Percentiles rank a stretch among this genome's conserved stretches.
Conservation (phyloP, 1,140 invertebrate species). For the Drosophila virilis region DNA sequence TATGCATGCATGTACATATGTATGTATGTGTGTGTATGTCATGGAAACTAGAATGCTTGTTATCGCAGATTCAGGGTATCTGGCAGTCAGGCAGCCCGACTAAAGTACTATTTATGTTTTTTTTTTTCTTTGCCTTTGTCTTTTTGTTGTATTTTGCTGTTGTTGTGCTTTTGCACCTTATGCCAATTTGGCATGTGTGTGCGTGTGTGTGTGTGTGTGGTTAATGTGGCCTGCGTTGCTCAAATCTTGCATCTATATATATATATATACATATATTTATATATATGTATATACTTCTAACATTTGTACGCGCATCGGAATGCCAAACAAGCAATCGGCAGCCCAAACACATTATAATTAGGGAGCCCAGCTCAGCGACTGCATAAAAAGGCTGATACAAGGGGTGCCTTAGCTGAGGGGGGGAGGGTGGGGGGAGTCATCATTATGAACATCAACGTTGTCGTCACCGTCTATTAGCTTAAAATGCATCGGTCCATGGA, state of each 20-base stretch:
- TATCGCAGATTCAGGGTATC: not conserved
- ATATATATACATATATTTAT: not conserved
- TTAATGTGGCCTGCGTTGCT: no score
- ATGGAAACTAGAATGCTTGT: no score
- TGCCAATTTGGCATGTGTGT: conserved; percentile 28
- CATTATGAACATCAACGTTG: not conserved
- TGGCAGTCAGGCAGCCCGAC: not conserved
- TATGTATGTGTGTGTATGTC: no score
- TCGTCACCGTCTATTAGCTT: conserved; percentile 30
- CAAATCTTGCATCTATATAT: not conserved
- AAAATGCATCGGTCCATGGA: conserved; percentile 41
- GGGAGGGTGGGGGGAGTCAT: not conserved
- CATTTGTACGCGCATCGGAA: no score
- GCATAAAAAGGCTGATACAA: not conserved
- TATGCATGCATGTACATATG: no score
- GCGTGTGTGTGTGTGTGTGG: not conserved
- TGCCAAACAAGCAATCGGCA: no score
- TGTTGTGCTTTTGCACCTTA: conserved; percentile 26
- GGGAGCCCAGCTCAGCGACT: conserved; percentile 14
- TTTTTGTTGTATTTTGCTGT: no score
- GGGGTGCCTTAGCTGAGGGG: no score
- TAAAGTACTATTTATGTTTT: no score
- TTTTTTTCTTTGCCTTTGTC: no score
- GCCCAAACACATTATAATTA: conserved; percentile 38
- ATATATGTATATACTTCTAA: no score